Evolutionary conservation across 2,888 invertebrate genomes (phyloP).

Genomic region (Cataglyphis cursor): DNA sequence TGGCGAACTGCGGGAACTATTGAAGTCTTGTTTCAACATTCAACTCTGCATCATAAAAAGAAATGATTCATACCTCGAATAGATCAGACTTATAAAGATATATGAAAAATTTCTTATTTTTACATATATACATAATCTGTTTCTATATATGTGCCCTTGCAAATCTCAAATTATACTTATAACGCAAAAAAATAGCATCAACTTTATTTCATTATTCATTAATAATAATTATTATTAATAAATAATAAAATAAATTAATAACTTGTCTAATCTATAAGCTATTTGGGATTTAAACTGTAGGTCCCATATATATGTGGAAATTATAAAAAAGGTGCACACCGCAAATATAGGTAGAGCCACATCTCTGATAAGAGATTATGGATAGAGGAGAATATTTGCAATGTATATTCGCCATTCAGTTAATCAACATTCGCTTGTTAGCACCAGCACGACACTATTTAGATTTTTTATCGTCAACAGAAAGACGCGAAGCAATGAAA

Average conservation of each 20-base stretch:
- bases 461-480: conserved; percentile 14
- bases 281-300: no score
- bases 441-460: not conserved
- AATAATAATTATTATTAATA: not conserved
- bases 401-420: not conserved
- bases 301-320: no score
- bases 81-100: not conserved
- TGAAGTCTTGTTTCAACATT: conserved; percentile 18
- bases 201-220: not conserved
- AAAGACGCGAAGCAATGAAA: conserved; percentile 54
- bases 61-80: not conserved
- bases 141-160: not conserved
- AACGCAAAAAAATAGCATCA: not conserved
- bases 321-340: no score
- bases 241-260: not conserved
- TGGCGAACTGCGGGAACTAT: conserved; percentile 29
- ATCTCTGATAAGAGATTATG: no score
- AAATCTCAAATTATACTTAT: not conserved
- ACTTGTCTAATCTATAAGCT: no score
- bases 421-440: conserved; percentile 18
- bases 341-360: no score
- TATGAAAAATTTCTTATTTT: not conserved
- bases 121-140: not conserved
- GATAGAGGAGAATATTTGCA: not conserved
- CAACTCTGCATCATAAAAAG: conserved; percentile 20